Percentiles rank a stretch among this genome's conserved stretches.
phyloP scores from a whole-genome alignment of 1,140 invertebrate species.

The Sminthurides bifidus region DNA sequence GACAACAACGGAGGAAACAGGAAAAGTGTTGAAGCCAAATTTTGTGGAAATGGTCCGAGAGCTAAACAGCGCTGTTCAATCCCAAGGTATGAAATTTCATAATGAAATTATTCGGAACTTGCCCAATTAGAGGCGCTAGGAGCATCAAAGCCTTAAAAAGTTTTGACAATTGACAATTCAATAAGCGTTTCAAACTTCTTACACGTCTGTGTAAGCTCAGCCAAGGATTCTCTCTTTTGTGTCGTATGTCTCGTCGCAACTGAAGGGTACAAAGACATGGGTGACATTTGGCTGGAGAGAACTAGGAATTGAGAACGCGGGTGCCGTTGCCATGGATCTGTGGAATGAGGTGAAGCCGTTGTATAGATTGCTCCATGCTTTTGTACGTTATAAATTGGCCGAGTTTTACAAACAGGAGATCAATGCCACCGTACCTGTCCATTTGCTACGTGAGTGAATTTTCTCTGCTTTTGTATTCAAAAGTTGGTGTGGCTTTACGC shows the following conservation, averaged over 20 bases:
- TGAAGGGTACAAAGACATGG: slow-evolving; percentile 66
- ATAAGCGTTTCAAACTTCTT: neutral
- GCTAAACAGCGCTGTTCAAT: no score
- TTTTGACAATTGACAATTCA: no score
- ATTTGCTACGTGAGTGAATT: slow-evolving; percentile 55
- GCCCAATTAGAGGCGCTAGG: no score
- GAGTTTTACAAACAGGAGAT: slow-evolving; percentile 55
- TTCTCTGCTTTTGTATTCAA: slow-evolving; percentile 6
- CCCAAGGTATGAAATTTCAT: no score
- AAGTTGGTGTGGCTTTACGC: neutral
- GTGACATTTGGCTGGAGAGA: slow-evolving; percentile 57
- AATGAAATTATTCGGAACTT: no score
- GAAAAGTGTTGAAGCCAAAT: no score
- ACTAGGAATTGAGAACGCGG: slow-evolving; percentile 50
- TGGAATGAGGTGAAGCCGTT: slow-evolving; percentile 65
- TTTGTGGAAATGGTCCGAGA: no score
- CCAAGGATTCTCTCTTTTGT: neutral
- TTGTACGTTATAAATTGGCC: slow-evolving; percentile 60
- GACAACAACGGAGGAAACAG: no score
- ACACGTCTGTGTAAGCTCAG: neutral
- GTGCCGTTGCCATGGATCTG: slow-evolving; percentile 48
- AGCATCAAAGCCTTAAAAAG: no score
- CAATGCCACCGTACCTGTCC: slow-evolving; percentile 73
- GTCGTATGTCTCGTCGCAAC: neutral
- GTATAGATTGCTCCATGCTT: slow-evolving; percentile 75